Evolutionary conservation across 2,113 vertebrate genomes (phyloP).

Genomic region (Sphaerodactylus townsendi): DNA sequence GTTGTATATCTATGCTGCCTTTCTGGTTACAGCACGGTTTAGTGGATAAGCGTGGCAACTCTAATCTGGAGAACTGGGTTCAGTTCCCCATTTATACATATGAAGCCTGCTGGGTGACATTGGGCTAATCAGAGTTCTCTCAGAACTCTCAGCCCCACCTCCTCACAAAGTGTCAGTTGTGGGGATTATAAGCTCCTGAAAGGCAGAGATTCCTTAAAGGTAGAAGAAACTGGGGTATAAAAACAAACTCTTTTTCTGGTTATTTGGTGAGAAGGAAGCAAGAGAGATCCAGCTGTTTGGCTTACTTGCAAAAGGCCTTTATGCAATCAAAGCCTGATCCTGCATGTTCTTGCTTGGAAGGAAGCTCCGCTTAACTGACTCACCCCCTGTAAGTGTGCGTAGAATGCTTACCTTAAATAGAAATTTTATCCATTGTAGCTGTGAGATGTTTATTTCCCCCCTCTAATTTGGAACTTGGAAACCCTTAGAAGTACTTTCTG

Average conservation of each 20-base stretch:
- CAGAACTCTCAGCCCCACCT: too few species aligned
- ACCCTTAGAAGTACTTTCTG: conserved; percentile 41
- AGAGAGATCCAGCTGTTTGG: background rate
- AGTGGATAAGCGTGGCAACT: too few species aligned
- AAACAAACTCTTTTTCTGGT: too few species aligned
- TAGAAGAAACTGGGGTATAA: too few species aligned
- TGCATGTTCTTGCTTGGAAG: background rate
- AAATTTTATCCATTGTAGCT: background rate
- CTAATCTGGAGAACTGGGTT: too few species aligned
- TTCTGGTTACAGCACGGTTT: too few species aligned
- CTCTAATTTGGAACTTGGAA: conserved; percentile 9
- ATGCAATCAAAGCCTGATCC: background rate
- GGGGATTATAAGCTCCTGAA: too few species aligned
- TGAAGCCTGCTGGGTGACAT: too few species aligned
- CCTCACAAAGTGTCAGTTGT: too few species aligned
- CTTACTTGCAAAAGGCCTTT: background rate
- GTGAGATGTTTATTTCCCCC: background rate
- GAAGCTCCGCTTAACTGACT: background rate
- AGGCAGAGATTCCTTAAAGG: too few species aligned
- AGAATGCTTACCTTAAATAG: background rate
- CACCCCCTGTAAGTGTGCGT: background rate
- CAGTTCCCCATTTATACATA: too few species aligned
- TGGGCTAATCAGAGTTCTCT: too few species aligned
- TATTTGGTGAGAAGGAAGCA: background rate
- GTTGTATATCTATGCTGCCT: background rate